Evolutionary conservation across 2,888 invertebrate species (phyloP).

Genomic region (Camponotus fellah): DNA sequence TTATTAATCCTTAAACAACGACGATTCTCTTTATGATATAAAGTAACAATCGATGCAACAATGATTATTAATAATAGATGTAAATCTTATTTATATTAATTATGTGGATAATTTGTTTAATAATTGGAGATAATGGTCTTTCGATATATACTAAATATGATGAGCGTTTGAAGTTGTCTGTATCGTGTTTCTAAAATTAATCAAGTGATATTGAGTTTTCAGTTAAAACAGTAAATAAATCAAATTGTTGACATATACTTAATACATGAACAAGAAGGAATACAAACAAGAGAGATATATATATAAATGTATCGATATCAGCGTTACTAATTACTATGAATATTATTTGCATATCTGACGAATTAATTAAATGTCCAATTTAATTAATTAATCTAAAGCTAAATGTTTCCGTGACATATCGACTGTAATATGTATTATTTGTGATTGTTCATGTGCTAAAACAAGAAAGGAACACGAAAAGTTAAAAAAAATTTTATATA

Average conservation of each 20-base stretch:
- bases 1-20: conserved; percentile 5
- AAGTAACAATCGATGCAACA: neutral
- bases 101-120: neutral
- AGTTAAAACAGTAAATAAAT: conserved; percentile 38
- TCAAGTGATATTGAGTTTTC: conserved; percentile 10
- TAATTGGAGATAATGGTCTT: neutral
- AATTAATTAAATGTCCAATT: conserved; percentile 44
- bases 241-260: conserved; percentile 19
- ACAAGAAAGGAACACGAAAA: neutral
- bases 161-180: neutral
- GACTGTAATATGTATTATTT: neutral
- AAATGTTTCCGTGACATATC: neutral
- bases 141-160: neutral
- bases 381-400: conserved; percentile 31
- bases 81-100: neutral
- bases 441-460: neutral
- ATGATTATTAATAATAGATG: neutral
- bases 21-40: neutral
- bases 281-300: neutral
- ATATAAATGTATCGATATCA: neutral
- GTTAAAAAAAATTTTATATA: conserved; percentile 6
- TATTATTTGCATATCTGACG: neutral
- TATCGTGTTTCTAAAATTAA: conserved; percentile 22
- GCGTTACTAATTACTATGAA: conserved; percentile 18
- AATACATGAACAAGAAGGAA: neutral